A percentile compares a stretch with the other conserved stretches of the same genome.
Evolutionary conservation across 1,140 invertebrate genomes (phyloP).

Genomic region (Saccostrea glomerata): DNA sequence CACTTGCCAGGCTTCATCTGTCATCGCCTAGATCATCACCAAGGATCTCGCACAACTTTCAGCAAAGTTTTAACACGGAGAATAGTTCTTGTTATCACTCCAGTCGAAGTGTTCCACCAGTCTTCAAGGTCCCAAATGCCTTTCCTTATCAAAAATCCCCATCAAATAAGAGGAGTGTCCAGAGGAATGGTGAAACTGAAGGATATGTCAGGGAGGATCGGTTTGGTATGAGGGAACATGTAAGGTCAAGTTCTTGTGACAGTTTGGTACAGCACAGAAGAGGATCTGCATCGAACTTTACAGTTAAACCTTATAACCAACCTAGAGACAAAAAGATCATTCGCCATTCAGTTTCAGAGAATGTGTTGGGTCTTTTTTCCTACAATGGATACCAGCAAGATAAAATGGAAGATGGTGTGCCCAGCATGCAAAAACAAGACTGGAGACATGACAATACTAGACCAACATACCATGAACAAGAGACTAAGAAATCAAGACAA

Average conservation of each 20-base stretch:
- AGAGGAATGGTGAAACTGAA: neutral
- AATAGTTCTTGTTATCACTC: neutral
- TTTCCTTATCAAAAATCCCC: conserved; percentile 8
- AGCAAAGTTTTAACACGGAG: neutral
- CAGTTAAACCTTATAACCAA: neutral
- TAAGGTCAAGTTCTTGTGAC: conserved; percentile 1
- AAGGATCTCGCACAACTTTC: neutral
- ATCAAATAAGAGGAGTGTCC: neutral
- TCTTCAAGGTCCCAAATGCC: conserved; percentile 13
- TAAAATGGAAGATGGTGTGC: neutral
- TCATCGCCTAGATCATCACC: conserved; percentile 7
- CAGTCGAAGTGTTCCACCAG: neutral
- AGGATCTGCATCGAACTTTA: neutral
- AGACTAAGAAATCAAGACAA: no score
- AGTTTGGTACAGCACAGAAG: neutral
- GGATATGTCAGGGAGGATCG: neutral
- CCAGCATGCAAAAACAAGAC: neutral
- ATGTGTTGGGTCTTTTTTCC: neutral
- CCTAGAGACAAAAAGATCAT: neutral
- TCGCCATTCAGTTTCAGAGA: neutral
- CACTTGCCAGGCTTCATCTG: neutral
- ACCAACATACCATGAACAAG: no score
- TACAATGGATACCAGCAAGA: neutral
- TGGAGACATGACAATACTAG: neutral
- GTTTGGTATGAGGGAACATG: neutral